A percentile compares a stretch with the other conserved stretches of the same genome.
Evolutionary conservation across 2,797 vertebrate species (phyloP).

Genomic region (Silurus aristotelis): DNA sequence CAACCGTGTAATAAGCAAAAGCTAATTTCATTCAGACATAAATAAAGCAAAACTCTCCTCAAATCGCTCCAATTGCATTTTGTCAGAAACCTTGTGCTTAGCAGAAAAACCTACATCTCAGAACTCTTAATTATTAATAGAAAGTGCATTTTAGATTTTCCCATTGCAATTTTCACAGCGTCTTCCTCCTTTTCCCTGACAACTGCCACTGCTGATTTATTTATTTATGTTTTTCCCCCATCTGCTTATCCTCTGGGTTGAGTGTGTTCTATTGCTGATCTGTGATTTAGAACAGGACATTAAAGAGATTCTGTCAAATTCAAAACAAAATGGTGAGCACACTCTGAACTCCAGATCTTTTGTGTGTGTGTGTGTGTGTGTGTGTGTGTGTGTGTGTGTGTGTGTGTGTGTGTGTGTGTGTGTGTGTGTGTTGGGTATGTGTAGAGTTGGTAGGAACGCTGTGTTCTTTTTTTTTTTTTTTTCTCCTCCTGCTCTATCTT

Average conservation of each 20-base stretch:
- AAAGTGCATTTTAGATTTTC: constrained; percentile 68
- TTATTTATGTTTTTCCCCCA: constrained; percentile 74
- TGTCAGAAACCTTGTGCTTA: constrained; percentile 65
- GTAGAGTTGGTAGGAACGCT: constrained; percentile 63
- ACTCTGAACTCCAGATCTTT: constrained; percentile 70
- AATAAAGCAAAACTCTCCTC: constrained; percentile 4
- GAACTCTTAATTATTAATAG: constrained; percentile 73
- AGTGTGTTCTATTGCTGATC: constrained; percentile 71
- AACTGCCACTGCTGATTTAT: constrained; percentile 73
- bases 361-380: too few species aligned
- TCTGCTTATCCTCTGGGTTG: constrained; percentile 68
- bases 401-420: constrained; percentile 11
- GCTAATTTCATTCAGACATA: constrained; percentile 7
- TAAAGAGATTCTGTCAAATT: constrained; percentile 80
- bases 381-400: constrained; percentile 21
- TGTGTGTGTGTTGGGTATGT: constrained; percentile 18
- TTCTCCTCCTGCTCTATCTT: constrained; percentile 62
- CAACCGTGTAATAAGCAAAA: constrained; percentile 16
- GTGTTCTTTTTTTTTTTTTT: constrained; percentile 63
- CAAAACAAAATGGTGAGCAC: constrained; percentile 72
- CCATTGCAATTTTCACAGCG: constrained; percentile 66
- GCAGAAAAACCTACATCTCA: constrained; percentile 68
- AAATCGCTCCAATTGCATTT: constrained; percentile 4
- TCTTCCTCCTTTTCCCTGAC: constrained; percentile 62
- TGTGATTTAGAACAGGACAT: constrained; percentile 73